phyloP scores from a whole-genome alignment of 2,113 vertebrate genomes.

The Saguinus imperator region DNA sequence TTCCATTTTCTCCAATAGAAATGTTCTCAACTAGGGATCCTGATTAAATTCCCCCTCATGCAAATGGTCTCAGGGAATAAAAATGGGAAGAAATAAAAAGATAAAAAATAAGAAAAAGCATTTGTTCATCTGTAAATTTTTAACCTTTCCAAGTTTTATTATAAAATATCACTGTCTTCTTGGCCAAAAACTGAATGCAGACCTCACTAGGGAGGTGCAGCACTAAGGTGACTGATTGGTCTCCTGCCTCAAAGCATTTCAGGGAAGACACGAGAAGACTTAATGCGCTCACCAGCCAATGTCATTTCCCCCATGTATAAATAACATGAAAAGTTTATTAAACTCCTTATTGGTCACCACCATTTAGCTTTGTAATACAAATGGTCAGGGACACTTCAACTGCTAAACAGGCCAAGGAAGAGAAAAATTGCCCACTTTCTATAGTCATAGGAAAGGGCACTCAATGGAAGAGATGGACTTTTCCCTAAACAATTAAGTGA shows the following conservation, averaged over 20 bases:
- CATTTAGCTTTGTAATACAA: not conserved
- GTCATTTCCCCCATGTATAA: slow-evolving; percentile 1
- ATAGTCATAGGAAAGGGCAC: not conserved
- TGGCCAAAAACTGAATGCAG: slow-evolving; percentile 43
- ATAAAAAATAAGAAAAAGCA: not conserved
- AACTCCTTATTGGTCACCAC: not conserved
- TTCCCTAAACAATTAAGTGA: not conserved
- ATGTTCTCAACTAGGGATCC: not conserved
- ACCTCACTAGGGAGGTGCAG: slow-evolving; percentile 39
- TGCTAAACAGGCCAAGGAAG: not conserved
- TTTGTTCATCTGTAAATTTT: slow-evolving; percentile 30
- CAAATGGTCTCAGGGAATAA: slow-evolving; percentile 26
- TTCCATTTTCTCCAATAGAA: not conserved
- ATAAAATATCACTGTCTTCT: slow-evolving; percentile 67
- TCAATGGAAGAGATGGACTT: not conserved
- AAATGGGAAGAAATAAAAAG: not conserved
- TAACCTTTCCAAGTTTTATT: slow-evolving; percentile 62
- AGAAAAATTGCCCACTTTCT: not conserved
- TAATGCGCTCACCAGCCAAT: not conserved
- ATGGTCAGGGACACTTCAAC: not conserved
- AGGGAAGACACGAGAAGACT: slow-evolving; percentile 34
- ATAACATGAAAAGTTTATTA: slow-evolving; percentile 51
- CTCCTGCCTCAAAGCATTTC: slow-evolving; percentile 58
- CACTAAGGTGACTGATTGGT: slow-evolving; percentile 22
- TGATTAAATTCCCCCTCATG: not conserved